phyloP scores from a whole-genome alignment of 2,797 vertebrate species.

The Botia kubotai region DNA sequence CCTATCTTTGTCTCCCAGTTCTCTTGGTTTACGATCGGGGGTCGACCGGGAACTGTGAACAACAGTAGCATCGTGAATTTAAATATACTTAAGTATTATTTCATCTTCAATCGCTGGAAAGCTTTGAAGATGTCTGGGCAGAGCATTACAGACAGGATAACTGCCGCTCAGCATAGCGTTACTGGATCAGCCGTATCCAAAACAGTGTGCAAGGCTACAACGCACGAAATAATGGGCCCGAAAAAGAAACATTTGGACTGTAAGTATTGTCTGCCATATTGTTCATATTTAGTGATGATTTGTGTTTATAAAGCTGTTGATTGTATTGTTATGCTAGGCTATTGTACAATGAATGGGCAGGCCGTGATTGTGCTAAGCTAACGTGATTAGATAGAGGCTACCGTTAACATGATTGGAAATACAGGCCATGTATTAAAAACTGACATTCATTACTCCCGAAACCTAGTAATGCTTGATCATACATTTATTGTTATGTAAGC shows the following conservation, averaged over 20 bases:
- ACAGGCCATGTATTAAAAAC: not conserved
- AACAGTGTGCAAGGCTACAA: constrained; percentile 92
- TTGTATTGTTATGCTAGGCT: constrained; percentile 42
- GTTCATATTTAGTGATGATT: constrained; percentile 11
- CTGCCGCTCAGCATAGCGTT: constrained; percentile 94
- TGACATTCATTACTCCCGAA: not conserved
- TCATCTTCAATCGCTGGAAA: constrained; percentile 16
- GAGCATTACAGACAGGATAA: constrained; percentile 93
- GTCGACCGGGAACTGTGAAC: constrained; percentile 10
- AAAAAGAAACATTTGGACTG: constrained; percentile 93
- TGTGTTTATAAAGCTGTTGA: constrained; percentile 6
- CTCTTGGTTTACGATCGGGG: constrained; percentile 9
- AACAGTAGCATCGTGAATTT: constrained; percentile 4
- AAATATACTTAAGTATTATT: constrained; percentile 30
- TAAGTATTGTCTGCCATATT: constrained; percentile 77
- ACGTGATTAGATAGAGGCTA: constrained; percentile 4
- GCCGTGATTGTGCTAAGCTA: constrained; percentile 53
- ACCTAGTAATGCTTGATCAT: not conserved
- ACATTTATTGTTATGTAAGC: not conserved
- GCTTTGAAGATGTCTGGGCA: constrained; percentile 89
- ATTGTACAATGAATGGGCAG: constrained; percentile 52
- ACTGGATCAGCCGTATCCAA: constrained; percentile 91
- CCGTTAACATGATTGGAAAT: not conserved
- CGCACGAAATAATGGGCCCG: constrained; percentile 89
- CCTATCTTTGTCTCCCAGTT: constrained; percentile 12